phyloP scores from a whole-genome alignment of 2,797 vertebrate genomes.

The Notolabrus celidotus region DNA sequence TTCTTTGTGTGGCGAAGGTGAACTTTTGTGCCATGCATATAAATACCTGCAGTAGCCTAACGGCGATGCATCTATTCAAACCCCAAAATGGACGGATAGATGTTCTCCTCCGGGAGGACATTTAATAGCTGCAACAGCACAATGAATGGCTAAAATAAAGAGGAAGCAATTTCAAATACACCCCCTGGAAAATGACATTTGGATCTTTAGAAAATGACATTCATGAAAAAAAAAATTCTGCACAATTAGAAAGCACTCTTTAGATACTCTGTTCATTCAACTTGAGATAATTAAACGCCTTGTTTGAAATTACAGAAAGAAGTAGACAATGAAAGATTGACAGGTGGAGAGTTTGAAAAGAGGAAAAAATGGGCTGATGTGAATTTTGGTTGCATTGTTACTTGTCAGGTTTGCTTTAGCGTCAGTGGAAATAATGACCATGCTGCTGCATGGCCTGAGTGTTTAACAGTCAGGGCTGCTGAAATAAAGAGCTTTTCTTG shows the following conservation, averaged over 20 bases:
- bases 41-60: constrained; percentile 60
- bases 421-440: constrained; percentile 54
- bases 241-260: constrained; percentile 70
- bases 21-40: constrained; percentile 64
- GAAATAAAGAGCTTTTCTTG: constrained; percentile 40
- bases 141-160: constrained; percentile 73
- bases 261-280: constrained; percentile 71
- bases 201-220: constrained; percentile 66
- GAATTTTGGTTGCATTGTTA: constrained; percentile 63
- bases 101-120: constrained; percentile 49
- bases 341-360: constrained; percentile 46
- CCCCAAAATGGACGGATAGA: constrained; percentile 43
- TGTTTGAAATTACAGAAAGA: constrained; percentile 52
- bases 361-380: constrained; percentile 32
- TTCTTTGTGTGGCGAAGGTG: constrained; percentile 53
- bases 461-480: constrained; percentile 8
- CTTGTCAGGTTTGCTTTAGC: constrained; percentile 41
- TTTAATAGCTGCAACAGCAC: constrained; percentile 64
- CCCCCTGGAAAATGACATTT: constrained; percentile 68
- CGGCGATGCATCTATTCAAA: constrained; percentile 68
- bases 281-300: constrained; percentile 74
- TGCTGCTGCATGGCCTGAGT: constrained; percentile 1
- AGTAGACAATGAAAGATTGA: constrained; percentile 67
- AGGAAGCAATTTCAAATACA: constrained; percentile 72
- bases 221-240: constrained; percentile 46